Conservation (phyloP, 2,797 vertebrate genomes). For the Ateles fusciceps region DNA sequence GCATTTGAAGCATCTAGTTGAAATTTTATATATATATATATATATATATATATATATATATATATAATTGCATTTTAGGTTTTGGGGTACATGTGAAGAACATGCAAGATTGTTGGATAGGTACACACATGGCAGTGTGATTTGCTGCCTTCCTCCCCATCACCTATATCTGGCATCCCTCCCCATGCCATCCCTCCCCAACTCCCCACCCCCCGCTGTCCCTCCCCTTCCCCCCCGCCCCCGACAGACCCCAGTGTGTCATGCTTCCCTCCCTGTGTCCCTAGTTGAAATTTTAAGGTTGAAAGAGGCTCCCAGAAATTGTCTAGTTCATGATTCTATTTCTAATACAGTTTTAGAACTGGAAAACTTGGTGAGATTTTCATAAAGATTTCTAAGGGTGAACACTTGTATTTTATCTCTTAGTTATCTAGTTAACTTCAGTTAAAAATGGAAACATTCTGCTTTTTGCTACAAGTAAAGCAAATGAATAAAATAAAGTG, state of each 20-base stretch:
- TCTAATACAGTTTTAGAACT: background rate
- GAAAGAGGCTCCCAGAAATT: background rate
- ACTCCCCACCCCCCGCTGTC: too few relatives aligned
- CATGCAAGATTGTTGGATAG: too few relatives aligned
- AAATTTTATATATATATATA: background rate
- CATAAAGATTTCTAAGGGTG: background rate
- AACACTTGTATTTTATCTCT: background rate
- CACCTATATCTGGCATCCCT: too few relatives aligned
- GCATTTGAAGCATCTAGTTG: background rate
- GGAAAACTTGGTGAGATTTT: background rate
- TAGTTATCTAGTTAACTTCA: background rate
- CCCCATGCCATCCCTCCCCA: too few relatives aligned
- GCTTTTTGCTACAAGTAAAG: background rate
- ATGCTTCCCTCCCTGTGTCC: too few relatives aligned
- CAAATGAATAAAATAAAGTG: background rate
- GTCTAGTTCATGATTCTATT: background rate
- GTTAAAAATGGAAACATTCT: background rate
- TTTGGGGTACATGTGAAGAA: too few relatives aligned
- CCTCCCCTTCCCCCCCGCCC: too few relatives aligned
- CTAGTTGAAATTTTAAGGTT: background rate
- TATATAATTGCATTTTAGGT: too few relatives aligned
- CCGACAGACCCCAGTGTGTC: too few relatives aligned
- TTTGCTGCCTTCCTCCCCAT: too few relatives aligned
- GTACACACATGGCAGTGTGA: too few relatives aligned
- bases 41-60: too few relatives aligned